A percentile compares a stretch with the other conserved stretches of the same genome.
phyloP scores from a whole-genome alignment of 2,797 vertebrate species.

The Gymnocypris eckloni region DNA sequence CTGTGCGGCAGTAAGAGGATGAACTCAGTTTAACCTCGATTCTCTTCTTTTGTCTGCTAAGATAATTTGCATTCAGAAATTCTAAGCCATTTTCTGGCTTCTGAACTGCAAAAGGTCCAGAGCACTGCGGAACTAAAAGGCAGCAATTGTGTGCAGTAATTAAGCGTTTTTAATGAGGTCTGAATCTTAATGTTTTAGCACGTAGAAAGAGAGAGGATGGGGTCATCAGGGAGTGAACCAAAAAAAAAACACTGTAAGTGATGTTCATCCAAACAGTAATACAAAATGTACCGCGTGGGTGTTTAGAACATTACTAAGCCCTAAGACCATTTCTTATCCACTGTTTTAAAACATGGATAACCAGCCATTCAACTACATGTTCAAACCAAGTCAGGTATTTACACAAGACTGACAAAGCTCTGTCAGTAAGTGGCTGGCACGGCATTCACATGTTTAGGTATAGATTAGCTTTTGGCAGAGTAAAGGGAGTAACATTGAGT shows the following conservation, averaged over 20 bases:
- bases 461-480: constrained; percentile 18
- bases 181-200: constrained; percentile 42
- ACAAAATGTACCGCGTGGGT: background rate
- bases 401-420: background rate
- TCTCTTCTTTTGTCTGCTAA: constrained; percentile 28
- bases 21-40: constrained; percentile 17
- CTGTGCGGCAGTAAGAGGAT: background rate
- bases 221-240: constrained; percentile 28
- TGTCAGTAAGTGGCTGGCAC: constrained; percentile 13
- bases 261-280: constrained; percentile 7
- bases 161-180: constrained; percentile 54
- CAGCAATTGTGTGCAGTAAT: constrained; percentile 45
- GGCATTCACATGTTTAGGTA: background rate
- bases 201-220: background rate
- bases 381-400: constrained; percentile 14
- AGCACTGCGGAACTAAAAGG: constrained; percentile 21
- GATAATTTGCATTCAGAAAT: constrained; percentile 46
- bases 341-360: constrained; percentile 7
- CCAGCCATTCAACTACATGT: constrained; percentile 22
- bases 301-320: constrained; percentile 13
- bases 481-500: background rate
- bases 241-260: background rate
- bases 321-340: background rate
- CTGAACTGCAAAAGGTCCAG: constrained; percentile 21
- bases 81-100: constrained; percentile 19